Evolutionary conservation across 2,797 vertebrate genomes (phyloP).

Genomic region (Philypnodon macrostomus): DNA sequence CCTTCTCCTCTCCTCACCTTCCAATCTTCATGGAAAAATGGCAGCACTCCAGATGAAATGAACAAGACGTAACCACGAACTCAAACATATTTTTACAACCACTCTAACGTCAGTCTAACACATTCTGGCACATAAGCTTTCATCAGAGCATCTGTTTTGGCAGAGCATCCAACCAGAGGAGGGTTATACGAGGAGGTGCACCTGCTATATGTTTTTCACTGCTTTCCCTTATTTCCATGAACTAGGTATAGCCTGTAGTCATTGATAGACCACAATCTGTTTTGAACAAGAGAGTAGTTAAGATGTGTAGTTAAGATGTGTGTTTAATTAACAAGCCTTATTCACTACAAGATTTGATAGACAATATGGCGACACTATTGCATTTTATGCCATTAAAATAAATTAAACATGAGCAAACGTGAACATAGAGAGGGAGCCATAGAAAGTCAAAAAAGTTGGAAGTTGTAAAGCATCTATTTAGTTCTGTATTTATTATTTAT

Average conservation of each 20-base stretch:
- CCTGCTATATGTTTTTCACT: constrained; percentile 60
- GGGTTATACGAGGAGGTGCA: constrained; percentile 52
- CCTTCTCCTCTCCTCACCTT: constrained; percentile 21
- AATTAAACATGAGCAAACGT: too few relatives aligned
- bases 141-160: constrained; percentile 59
- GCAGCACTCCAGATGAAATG: constrained; percentile 40
- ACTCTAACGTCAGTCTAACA: constrained; percentile 48
- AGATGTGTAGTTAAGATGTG: too few relatives aligned
- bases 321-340: too few relatives aligned
- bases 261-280: constrained; percentile 45
- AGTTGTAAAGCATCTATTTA: constrained; percentile 4
- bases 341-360: too few relatives aligned
- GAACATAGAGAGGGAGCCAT: too few relatives aligned
- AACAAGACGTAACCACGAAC: constrained; percentile 44
- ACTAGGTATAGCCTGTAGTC: constrained; percentile 29
- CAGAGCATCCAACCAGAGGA: constrained; percentile 48
- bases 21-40: constrained; percentile 38
- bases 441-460: too few relatives aligned
- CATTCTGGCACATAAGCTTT: constrained; percentile 53
- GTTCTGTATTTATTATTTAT: not conserved
- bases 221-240: constrained; percentile 56
- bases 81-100: constrained; percentile 45
- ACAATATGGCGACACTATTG: too few relatives aligned
- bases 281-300: constrained; percentile 17
- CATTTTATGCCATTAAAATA: too few relatives aligned